A percentile compares a stretch with the other conserved stretches of the same genome.
phyloP scores from a whole-genome alignment of 2,797 vertebrate genomes.

The Ptychadena robeensis region DNA sequence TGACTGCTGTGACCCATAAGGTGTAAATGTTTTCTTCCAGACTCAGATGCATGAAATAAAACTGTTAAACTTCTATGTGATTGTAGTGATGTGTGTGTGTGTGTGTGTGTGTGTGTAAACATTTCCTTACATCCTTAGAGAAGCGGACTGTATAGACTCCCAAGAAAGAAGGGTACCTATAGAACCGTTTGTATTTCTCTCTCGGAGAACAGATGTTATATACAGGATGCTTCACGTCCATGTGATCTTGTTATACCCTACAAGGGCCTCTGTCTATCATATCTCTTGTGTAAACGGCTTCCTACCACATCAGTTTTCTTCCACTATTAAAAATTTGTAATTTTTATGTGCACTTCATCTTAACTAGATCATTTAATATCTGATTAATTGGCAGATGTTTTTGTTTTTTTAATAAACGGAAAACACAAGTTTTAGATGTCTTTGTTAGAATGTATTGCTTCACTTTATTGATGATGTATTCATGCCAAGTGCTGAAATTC shows the following conservation, averaged over 20 bases:
- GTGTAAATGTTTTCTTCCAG: background rate
- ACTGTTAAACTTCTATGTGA: too few species aligned
- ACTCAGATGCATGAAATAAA: background rate
- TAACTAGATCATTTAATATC: background rate
- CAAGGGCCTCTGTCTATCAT: background rate
- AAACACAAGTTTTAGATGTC: background rate
- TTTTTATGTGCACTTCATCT: background rate
- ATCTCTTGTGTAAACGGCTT: background rate
- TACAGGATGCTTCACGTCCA: background rate
- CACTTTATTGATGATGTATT: background rate
- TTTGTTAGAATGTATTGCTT: background rate
- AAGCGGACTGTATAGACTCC: background rate
- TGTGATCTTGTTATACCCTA: background rate
- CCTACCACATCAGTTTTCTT: background rate
- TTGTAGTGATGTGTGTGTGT: background rate
- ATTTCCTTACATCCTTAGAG: background rate
- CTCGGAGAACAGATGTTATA: too few species aligned
- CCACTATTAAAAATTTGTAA: background rate
- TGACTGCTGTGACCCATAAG: background rate
- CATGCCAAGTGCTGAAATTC: background rate
- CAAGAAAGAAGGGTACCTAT: too few species aligned
- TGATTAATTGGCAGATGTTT: background rate
- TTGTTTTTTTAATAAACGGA: background rate
- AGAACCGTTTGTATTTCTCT: background rate
- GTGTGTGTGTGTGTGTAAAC: background rate